phyloP scores from a whole-genome alignment of 2,113 vertebrate genomes.

The Felis chaus region DNA sequence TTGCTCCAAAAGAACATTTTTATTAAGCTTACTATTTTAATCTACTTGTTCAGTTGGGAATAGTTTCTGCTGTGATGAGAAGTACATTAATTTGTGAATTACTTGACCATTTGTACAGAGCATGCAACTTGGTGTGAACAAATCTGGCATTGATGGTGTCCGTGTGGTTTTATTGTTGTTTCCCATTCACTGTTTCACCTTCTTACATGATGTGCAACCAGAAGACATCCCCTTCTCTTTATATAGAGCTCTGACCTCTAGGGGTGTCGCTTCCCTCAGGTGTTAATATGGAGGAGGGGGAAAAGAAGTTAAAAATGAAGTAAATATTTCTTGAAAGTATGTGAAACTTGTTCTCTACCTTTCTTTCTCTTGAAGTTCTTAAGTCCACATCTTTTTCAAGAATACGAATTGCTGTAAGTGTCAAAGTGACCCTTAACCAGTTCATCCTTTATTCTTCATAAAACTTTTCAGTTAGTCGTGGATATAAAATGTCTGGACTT shows the following conservation, averaged over 20 bases:
- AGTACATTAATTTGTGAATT: neutral
- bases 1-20: neutral
- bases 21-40: neutral
- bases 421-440: neutral
- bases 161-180: neutral
- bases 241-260: neutral
- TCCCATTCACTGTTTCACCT: neutral
- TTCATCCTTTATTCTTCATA: neutral
- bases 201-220: neutral
- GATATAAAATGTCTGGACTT: constrained; percentile 17
- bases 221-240: neutral
- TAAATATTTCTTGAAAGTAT: neutral
- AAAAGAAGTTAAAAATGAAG: neutral
- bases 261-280: neutral
- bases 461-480: constrained; percentile 43
- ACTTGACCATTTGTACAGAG: neutral
- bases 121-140: neutral
- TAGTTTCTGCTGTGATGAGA: constrained; percentile 8
- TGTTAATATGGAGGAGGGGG: neutral
- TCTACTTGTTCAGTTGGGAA: neutral
- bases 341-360: neutral
- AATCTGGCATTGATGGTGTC: neutral
- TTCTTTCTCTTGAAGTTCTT: neutral
- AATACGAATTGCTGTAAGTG: neutral
- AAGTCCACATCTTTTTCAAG: neutral